Conservation (phyloP, 2,888 invertebrate species). For the Lymantria dispar region DNA sequence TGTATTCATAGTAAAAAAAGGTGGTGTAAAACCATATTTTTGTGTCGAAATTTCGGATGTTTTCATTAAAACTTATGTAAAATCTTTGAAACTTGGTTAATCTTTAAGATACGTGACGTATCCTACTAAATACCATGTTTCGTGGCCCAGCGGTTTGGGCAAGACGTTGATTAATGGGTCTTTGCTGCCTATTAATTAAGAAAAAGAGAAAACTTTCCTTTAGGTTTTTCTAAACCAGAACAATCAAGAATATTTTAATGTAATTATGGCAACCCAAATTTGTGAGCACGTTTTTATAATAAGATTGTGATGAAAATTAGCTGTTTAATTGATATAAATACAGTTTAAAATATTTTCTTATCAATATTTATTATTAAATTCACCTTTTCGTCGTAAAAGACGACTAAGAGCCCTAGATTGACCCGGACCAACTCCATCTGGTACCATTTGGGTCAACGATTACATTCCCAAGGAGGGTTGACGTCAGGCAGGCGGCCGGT, state of each 20-base stretch:
- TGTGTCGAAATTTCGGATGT: background rate
- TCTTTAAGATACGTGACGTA: background rate
- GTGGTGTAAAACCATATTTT: background rate
- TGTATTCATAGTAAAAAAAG: background rate
- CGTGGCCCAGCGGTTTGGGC: background rate
- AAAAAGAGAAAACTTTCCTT: background rate
- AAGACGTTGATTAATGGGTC: background rate
- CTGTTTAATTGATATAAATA: too few species aligned
- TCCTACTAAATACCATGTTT: background rate
- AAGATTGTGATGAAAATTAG: too few species aligned
- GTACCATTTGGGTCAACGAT: too few species aligned
- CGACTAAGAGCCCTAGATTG: too few species aligned
- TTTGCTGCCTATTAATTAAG: background rate
- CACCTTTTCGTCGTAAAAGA: too few species aligned
- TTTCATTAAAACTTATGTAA: background rate
- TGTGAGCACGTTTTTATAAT: too few species aligned
- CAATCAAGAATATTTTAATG: conserved; percentile 11
- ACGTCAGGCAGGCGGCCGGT: too few species aligned
- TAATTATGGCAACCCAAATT: background rate
- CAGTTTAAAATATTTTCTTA: too few species aligned
- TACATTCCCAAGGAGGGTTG: too few species aligned
- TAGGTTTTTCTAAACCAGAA: conserved; percentile 4
- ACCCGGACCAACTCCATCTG: too few species aligned
- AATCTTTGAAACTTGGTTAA: background rate
- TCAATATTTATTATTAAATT: too few species aligned